Base-by-base conservation (phyloP, 2,888 invertebrate genomes). In the Mantis religiosa region DNA sequence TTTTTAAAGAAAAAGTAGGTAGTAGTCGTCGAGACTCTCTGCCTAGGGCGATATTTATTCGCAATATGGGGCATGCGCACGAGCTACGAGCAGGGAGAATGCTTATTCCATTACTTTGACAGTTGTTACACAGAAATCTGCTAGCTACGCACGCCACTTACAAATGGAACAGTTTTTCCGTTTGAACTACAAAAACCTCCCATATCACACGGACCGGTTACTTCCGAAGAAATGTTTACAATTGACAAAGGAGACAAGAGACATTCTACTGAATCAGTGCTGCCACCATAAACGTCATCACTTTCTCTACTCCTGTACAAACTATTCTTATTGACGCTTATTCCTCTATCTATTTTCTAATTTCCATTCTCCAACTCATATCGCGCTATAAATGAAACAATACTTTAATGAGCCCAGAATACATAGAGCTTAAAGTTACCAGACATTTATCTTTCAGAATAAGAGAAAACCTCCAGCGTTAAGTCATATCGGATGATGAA, bases 1-100 rank as follows among this genome's bases (percentile, higher is more conserved):
- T 87, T 87, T 87, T 87, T 34, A 87, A 85, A 54, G 47, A 47
- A 71, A 71, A 87, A 87, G 87, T 87, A 41, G n/a, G n/a, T n/a
- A n/a, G n/a, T n/a, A n/a, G n/a, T n/a, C n/a, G n/a, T 12, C 82
- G 82, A 82, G 27, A 87, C 14, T 71, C 54, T 20, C 82, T 82
- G 82, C 87, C 87, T 87, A 27, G n/a, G 87, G 87, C 27, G 81
- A 82, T 82, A 86, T 81, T 81, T 81, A 71, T 20, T 81, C 81
- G 71, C 28, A 81, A 86, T 28, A n/a, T 47, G 47, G 82, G 14
- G n/a, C 81, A 41, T 82, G 82, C 34, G 87, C 87, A 41, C 87
- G 82, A 27, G 27, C 34, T 25, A 71, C 54, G n/a, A 47, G 7
- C 20, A 1, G n/a, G 25, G 83, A 25, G 41, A 84, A 28, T 27